Evolutionary conservation across 2,888 invertebrate species (phyloP), one percentile per base, ranked within the genome.

Genomic region (Cephalotes varians): DNA sequence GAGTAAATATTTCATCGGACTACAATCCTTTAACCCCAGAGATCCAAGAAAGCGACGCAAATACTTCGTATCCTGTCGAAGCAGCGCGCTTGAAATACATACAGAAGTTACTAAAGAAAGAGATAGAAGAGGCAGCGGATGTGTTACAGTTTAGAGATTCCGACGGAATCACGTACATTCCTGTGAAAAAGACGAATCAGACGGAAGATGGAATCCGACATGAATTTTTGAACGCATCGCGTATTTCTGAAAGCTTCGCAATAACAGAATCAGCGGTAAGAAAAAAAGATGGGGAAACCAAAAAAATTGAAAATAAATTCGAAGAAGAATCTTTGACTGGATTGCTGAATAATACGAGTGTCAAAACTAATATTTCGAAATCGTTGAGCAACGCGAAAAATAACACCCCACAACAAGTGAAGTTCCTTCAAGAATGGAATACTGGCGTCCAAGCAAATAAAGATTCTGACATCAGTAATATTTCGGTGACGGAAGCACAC

Each of bases 71-170:
- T 37, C 60, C 81, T 65, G 31, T 77, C 67, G 1, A 81, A 21
- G 1, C 51, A 31, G 21, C 87, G 72, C 62, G 73, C 7, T 12
- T 83, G 25, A 72, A 79, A 25, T 64, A 85, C 64, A 77, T 87
- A 60, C 84, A 85, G 31, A 28, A 79, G 64, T 37, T 87, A 15
- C 37, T 87, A 37, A 62, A 56, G 49, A 44, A 51, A 44, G 72
- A 83, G 72, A 62, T 65, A 34, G 49, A 64, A 34, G 34, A 69
- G 44, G 71, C 82, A 49, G 37, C 51, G 51, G 58, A 62, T 28
- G 21, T 18, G 9, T 65, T 58, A 69, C 77, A 79, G 44, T 18
- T 44, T 21, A 34, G n/a, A 56, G 21, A 69, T 69, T 79, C 71
- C 49, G 51, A 40, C 25, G 5, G 49, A 73, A 40, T 28, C 18